Evolutionary conservation across 2,888 invertebrate genomes (phyloP), one percentile per base, ranked within the genome.

Genomic region (Diarsia mendica): DNA sequence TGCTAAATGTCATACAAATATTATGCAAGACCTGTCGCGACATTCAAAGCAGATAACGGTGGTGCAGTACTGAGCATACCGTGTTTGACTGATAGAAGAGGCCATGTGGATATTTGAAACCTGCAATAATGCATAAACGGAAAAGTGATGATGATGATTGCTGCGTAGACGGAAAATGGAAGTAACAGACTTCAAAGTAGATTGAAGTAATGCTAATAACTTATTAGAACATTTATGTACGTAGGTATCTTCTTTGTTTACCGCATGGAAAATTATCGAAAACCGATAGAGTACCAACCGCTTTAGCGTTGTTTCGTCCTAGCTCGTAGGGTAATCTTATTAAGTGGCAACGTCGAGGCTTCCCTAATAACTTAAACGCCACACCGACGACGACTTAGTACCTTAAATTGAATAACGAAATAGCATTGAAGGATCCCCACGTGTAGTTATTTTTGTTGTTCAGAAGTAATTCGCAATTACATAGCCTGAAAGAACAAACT

Each of bases 351-450:
- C 91, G 90, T 85, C 90, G 92, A 92, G 95, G 95, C 94, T 95
- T 95, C 95, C 93, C 91, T 95, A 93, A 94, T 94, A 94, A 94
- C 91, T 93, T 92, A 91, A 93, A 92, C 91, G 91, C 88, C 85
- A 87, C 88, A 87, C 86, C 85, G 39, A 39, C 39, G 39, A 39
- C 39, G 39, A 39, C 39, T 39, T 39, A 39, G 39, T 39, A 39
- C 77, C 83, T 72, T 86, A 90, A 92, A 92, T 93, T 92, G 85
- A 92, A 92, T 93, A 91, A 90, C 89, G 89, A 85, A 79, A 68
- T 66, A 9, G 61, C 44, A 70, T 58, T 75, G 49, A 53, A 75
- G 48, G 33, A 72, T 33, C 60, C 44, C 46, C 69, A 65, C 77
- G 75, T 77, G 58, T 72, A 68, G 61, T 69, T 77, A 33, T 77